A percentile compares a stretch with the other conserved stretches of the same genome.
phyloP scores from a whole-genome alignment of 2,888 invertebrate genomes.

The Serrognathus titanus region DNA sequence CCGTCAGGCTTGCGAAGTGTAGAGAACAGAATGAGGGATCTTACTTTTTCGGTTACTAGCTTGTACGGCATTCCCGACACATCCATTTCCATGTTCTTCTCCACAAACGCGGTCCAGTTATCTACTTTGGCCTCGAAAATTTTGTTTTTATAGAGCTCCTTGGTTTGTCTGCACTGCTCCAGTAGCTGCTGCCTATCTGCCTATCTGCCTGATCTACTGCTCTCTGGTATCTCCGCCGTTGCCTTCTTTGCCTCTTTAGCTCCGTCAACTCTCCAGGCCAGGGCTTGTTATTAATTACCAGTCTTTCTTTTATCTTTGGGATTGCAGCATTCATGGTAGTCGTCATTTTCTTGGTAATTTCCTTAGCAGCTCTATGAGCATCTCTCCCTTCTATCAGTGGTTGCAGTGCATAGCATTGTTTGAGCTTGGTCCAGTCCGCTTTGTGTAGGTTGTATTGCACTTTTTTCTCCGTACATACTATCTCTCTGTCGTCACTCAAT shows the following conservation, averaged over 20 bases:
- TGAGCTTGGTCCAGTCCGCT: constrained; percentile 3
- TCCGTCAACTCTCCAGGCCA: neutral
- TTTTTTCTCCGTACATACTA: neutral
- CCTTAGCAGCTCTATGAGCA: neutral
- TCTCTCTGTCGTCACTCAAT: neutral
- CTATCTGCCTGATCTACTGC: neutral
- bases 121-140: neutral
- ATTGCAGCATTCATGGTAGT: neutral
- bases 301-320: neutral
- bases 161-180: neutral
- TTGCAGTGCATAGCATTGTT: neutral
- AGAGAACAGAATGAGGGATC: neutral
- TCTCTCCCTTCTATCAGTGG: too few species aligned
- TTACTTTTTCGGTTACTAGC: constrained; percentile 1
- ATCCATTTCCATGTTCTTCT: neutral
- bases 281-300: neutral
- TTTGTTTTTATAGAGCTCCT: neutral
- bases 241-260: neutral
- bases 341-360: neutral
- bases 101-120: neutral
- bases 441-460: neutral
- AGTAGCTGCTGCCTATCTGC: too few species aligned
- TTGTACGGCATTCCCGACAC: constrained; percentile 7
- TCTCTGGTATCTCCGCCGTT: neutral
- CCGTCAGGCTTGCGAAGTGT: too few species aligned